Evolutionary conservation across 2,888 invertebrate species (phyloP), one percentile per base, ranked within the genome.

Genomic region (Incurvaria masculella): DNA sequence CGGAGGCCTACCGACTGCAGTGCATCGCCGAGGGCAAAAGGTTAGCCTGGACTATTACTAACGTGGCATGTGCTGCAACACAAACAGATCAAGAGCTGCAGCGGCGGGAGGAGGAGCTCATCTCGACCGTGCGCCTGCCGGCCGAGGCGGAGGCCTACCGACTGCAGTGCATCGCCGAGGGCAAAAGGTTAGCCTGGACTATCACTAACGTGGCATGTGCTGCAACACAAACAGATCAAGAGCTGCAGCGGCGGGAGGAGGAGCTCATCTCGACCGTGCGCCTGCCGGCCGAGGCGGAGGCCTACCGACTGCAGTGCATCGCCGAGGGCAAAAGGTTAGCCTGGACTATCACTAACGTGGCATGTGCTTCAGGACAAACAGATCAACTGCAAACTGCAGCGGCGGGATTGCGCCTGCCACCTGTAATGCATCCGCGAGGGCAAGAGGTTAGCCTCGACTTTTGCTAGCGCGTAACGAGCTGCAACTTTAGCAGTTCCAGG

Each of bases 81-180:
- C 63, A 97, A 97, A 65, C 91, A 92, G 73, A 97, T 97, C 62
- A 97, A 65, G 97, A 97, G 70, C 92, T 97, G 23, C 69, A 87
- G 60, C 87, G 97, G 57, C 95, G 95, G 62, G 96, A 97, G 60
- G 88, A 92, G 53, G 97, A 97, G 68, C 78, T 98, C 61, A 87
- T 87, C 53, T 86, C 94, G 17, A 91, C 90, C 0, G 92, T 98
- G 3, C 87, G 91, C 55, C 78, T 97, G 53, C 97, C 97, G 6
- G 96, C 97, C 1, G 97, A 97, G 66, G 94, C 97, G 0, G 96
- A 97, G 66, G 91, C 94, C 54, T 97, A 91, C 79, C 88, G 89
- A 61, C 86, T 97, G 43, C 92, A 91, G 68, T 83, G 88, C 60
- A 86, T 97, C 55, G 94, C 97, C 48, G 94, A 95, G 75, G 97